These are phyloP conservation scores for Folsomia candida DNA, from an alignment of 2,888 invertebrate genomes.

Conservation along the genomic window DNA sequence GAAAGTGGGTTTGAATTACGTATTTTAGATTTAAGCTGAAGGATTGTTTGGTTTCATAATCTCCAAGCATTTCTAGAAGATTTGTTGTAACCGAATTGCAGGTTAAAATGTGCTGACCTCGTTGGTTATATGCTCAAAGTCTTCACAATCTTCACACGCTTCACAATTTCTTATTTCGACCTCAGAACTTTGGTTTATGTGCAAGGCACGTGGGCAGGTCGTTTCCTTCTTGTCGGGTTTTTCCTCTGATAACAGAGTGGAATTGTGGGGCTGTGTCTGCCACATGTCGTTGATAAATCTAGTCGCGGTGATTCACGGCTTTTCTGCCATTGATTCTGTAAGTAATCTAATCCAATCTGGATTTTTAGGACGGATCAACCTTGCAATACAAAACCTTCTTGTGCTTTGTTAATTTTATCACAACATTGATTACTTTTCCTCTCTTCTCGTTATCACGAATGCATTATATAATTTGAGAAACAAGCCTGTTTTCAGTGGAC, in stretches of 20 bases:
- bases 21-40: no score
- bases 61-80: no score
- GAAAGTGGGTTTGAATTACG: no score
- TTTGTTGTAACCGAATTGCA: no score
- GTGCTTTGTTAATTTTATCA: background rate
- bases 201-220: background rate
- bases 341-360: background rate
- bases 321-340: background rate
- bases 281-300: background rate
- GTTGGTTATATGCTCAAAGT: no score
- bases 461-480: no score
- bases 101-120: no score
- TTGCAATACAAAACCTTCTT: background rate
- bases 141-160: no score
- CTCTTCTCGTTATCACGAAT: no score
- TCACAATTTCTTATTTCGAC: no score
- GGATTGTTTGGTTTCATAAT: no score
- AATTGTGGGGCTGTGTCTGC: background rate
- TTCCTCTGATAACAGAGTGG: background rate
- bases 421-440: background rate
- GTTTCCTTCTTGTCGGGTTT: background rate
- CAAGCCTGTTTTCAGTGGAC: no score
- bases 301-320: background rate
- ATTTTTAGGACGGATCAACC: background rate
- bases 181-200: background rate